These are phyloP conservation scores for Drosophila teissieri DNA, from an alignment of 1,140 invertebrate genomes.

Conservation along the genomic window DNA sequence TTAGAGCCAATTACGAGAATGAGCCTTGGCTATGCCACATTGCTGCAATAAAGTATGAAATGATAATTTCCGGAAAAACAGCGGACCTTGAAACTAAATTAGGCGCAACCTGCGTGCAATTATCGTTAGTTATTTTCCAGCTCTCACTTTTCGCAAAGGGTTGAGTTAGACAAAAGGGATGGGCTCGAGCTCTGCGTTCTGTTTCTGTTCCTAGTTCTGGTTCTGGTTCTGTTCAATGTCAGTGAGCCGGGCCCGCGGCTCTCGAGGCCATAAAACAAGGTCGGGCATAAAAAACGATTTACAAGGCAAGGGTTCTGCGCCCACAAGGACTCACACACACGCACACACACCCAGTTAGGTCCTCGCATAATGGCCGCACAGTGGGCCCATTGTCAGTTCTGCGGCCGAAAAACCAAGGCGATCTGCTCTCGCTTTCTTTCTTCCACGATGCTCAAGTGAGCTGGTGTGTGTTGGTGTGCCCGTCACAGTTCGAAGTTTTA, in stretches of 20 bases:
- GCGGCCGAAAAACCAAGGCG: conserved; percentile 52
- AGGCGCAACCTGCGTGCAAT: conserved; percentile 76
- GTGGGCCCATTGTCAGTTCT: conserved; percentile 62
- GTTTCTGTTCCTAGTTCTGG: conserved; percentile 24
- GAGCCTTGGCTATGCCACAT: conserved; percentile 47
- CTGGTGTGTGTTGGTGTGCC: conserved; percentile 7
- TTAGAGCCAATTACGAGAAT: conserved; percentile 57
- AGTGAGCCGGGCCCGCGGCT: conserved; percentile 36
- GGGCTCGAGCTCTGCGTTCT: conserved; percentile 32
- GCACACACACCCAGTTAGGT: conserved; percentile 38
- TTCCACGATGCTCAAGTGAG: conserved; percentile 43
- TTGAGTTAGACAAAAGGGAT: conserved; percentile 51
- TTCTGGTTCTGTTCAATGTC: conserved; percentile 57
- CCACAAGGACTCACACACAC: conserved; percentile 30
- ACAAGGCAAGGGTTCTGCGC: conserved; percentile 53
- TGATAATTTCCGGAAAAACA: conserved; percentile 71
- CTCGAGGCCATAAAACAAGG: conserved; percentile 66
- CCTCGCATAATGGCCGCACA: conserved; percentile 69
- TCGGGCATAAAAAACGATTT: conserved; percentile 55
- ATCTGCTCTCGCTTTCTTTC: conserved; percentile 52
- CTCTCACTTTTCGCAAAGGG: conserved; percentile 58
- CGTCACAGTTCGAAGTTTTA: conserved; percentile 67
- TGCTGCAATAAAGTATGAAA: conserved; percentile 64
- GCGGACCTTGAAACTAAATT: conserved; percentile 77
- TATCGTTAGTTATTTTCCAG: conserved; percentile 72